phyloP scores from a whole-genome alignment of 2,888 invertebrate species.

The Pterobdella sp. region DNA sequence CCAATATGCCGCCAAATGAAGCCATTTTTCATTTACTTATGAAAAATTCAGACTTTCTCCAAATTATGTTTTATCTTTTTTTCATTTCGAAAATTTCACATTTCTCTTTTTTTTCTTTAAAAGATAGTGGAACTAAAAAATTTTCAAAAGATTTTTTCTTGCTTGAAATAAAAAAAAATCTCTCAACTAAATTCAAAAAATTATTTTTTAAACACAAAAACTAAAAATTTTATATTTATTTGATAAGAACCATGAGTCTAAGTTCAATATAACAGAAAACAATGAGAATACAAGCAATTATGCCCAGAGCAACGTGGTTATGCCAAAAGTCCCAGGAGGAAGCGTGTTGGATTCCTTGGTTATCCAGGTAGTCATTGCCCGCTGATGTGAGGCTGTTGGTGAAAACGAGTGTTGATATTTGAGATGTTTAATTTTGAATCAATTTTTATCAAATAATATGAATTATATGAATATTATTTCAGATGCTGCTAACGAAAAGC shows the following conservation, averaged over 20 bases:
- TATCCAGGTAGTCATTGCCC: conserved; percentile 28
- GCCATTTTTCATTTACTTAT: no score
- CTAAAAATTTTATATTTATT: not conserved
- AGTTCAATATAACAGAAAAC: conserved; percentile 46
- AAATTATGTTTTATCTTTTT: no score
- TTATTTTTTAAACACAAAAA: not conserved
- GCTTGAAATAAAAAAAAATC: not conserved
- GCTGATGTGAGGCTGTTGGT: conserved; percentile 17
- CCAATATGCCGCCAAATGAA: no score
- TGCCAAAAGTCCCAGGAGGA: conserved; percentile 47
- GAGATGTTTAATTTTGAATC: no score
- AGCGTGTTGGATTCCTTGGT: conserved; percentile 36
- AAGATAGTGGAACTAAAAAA: no score
- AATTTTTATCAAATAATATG: no score
- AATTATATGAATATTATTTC: no score
- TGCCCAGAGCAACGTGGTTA: conserved; percentile 44
- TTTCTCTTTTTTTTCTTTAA: no score
- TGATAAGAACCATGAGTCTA: conserved; percentile 28
- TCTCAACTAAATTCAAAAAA: not conserved
- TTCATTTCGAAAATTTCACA: no score
- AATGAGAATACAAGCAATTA: conserved; percentile 42
- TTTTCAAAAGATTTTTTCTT: not conserved
- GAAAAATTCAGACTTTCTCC: no score
- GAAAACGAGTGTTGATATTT: no score
- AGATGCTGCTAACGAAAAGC: no score